phyloP scores from a whole-genome alignment of 2,113 vertebrate genomes.

The Columba janthina region DNA sequence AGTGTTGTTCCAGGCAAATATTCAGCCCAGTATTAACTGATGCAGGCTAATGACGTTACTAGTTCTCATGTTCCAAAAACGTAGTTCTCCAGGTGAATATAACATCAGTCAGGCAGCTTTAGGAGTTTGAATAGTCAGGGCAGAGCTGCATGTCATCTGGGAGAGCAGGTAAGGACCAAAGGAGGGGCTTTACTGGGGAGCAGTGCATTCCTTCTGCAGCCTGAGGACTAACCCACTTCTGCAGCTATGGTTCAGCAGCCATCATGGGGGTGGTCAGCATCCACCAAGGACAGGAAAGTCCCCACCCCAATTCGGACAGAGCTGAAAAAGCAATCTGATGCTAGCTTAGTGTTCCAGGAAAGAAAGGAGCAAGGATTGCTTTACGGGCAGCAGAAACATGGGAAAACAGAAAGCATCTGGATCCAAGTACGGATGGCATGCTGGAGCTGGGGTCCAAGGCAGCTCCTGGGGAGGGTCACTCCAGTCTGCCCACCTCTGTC shows the following conservation, averaged over 20 bases:
- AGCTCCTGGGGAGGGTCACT: neutral
- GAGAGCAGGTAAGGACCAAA: neutral
- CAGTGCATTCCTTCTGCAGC: neutral
- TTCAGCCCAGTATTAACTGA: neutral
- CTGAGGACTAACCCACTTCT: neutral
- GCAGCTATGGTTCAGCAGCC: neutral
- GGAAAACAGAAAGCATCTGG: neutral
- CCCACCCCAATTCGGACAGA: neutral
- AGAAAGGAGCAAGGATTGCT: neutral
- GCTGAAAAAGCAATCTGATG: neutral
- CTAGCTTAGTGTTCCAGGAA: neutral
- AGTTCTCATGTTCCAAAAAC: neutral
- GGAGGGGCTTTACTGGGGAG: neutral
- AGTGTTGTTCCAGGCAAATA: neutral
- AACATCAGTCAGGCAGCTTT: neutral
- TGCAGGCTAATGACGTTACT: neutral
- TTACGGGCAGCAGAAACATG: neutral
- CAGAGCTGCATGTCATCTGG: neutral
- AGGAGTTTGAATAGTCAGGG: neutral
- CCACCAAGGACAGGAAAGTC: neutral
- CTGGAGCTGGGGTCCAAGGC: neutral
- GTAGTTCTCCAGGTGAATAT: neutral
- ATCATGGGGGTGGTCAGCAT: neutral
- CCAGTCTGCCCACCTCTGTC: neutral
- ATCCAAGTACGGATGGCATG: rapidly evolving